Percentiles rank a stretch among this genome's conserved stretches.
Evolutionary conservation across 2,888 invertebrate species (phyloP).

Genomic region (Drosophila setosimentum): DNA sequence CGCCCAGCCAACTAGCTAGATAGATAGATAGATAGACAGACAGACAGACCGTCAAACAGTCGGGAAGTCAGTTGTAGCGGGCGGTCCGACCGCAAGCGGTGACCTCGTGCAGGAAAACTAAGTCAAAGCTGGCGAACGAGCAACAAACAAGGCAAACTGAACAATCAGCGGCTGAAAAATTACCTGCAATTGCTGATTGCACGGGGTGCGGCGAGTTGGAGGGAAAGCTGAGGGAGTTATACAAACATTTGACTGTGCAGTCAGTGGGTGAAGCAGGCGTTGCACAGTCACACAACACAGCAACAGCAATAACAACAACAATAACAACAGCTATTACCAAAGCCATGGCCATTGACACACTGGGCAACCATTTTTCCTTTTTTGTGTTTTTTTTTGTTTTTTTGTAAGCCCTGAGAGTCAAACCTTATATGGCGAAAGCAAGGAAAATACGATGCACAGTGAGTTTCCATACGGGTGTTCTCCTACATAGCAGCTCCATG

Average conservation of each 20-base stretch:
- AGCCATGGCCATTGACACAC: slow-evolving; percentile 61
- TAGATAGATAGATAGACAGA: slow-evolving; percentile 34
- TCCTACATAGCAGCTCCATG: slow-evolving; percentile 9
- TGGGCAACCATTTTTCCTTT: slow-evolving; percentile 37
- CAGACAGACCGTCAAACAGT: slow-evolving; percentile 23
- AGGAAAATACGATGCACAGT: slow-evolving; percentile 36
- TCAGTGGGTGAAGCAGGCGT: slow-evolving; percentile 31
- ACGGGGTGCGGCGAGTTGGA: not conserved
- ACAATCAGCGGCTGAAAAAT: slow-evolving; percentile 68
- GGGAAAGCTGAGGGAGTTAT: not conserved
- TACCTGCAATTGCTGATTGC: slow-evolving; percentile 44
- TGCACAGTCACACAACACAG: slow-evolving; percentile 28
- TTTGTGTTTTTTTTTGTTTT: slow-evolving; percentile 5
- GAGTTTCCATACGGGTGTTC: slow-evolving; percentile 31
- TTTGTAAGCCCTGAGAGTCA: slow-evolving; percentile 51
- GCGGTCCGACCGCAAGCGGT: slow-evolving; percentile 68
- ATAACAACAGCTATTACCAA: slow-evolving; percentile 14
- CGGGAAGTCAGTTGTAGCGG: slow-evolving; percentile 36
- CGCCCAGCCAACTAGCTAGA: slow-evolving; percentile 40
- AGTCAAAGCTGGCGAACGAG: slow-evolving; percentile 61
- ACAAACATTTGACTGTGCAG: slow-evolving; percentile 22
- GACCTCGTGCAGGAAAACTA: slow-evolving; percentile 77
- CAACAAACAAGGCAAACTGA: slow-evolving; percentile 32
- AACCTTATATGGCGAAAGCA: slow-evolving; percentile 50
- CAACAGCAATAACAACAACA: slow-evolving; percentile 4